Conservation (phyloP, 2,888 invertebrate genomes). For the Scaptomyza polygonia region DNA sequence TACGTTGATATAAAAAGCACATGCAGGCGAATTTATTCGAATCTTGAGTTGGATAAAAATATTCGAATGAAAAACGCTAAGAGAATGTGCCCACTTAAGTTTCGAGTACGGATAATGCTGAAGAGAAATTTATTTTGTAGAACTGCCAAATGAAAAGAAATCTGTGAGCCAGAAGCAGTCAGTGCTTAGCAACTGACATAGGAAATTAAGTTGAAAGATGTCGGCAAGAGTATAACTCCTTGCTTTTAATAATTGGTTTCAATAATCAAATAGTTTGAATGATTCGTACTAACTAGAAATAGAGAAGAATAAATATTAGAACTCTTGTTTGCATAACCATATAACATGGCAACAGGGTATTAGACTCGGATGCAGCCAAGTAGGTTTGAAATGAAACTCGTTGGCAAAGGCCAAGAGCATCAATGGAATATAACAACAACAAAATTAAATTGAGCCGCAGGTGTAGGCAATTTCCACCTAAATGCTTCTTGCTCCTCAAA, state of each 20-base stretch:
- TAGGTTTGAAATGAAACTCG: constrained; percentile 26
- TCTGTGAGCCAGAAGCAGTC: constrained; percentile 27
- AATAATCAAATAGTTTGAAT: too few relatives aligned
- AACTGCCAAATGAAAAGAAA: constrained; percentile 42
- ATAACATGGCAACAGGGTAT: background rate
- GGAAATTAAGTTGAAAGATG: background rate
- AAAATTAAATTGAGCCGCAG: constrained; percentile 78
- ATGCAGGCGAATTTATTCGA: constrained; percentile 59
- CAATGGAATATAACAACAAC: constrained; percentile 41
- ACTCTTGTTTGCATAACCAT: too few relatives aligned
- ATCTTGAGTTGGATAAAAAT: constrained; percentile 18
- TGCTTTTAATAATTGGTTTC: background rate
- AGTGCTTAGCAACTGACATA: constrained; percentile 45
- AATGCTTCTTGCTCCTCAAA: constrained; percentile 61
- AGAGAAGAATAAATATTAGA: too few relatives aligned
- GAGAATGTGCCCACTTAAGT: constrained; percentile 44
- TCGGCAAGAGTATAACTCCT: background rate
- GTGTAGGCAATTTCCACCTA: constrained; percentile 78
- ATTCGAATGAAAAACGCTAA: constrained; percentile 43
- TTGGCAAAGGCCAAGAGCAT: constrained; percentile 34
- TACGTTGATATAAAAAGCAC: constrained; percentile 42
- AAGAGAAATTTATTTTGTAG: constrained; percentile 51
- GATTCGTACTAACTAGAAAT: too few relatives aligned
- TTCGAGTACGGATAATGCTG: constrained; percentile 9
- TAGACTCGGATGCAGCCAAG: constrained; percentile 5